A percentile compares a stretch with the other conserved stretches of the same genome.
phyloP scores from a whole-genome alignment of 2,888 invertebrate species.

The Phymatocera aterrima region DNA sequence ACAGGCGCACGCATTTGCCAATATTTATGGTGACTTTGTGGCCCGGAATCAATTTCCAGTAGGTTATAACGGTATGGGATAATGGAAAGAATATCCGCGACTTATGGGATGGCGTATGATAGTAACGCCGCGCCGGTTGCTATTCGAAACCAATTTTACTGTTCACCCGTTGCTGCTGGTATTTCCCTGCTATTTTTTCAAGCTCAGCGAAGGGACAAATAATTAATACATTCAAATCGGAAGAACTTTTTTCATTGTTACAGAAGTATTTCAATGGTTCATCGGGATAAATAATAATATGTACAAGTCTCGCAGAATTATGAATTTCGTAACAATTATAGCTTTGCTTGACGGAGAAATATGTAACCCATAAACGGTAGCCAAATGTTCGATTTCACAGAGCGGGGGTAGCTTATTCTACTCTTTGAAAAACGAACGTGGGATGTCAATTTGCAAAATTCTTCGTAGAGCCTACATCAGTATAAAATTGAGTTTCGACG shows the following conservation, averaged over 20 bases:
- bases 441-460: neutral
- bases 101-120: neutral
- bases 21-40: slow-evolving; percentile 56
- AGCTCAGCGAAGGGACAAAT: neutral
- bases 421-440: too few relatives aligned
- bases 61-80: slow-evolving; percentile 8
- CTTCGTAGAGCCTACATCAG: neutral
- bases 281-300: too few relatives aligned
- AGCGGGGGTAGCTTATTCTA: too few relatives aligned
- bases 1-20: slow-evolving; percentile 60
- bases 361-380: too few relatives aligned
- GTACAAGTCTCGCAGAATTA: too few relatives aligned
- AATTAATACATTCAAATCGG: neutral
- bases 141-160: neutral
- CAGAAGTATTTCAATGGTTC: neutral
- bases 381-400: too few relatives aligned
- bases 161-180: neutral
- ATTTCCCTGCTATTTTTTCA: neutral
- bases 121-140: neutral
- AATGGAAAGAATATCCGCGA: slow-evolving; percentile 22
- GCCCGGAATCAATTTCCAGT: slow-evolving; percentile 58
- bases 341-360: too few relatives aligned
- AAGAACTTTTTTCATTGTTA: neutral
- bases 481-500: neutral
- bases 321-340: too few relatives aligned